Base-by-base conservation (phyloP, 2,797 vertebrate species). In the Uromys caudimaculatus region DNA sequence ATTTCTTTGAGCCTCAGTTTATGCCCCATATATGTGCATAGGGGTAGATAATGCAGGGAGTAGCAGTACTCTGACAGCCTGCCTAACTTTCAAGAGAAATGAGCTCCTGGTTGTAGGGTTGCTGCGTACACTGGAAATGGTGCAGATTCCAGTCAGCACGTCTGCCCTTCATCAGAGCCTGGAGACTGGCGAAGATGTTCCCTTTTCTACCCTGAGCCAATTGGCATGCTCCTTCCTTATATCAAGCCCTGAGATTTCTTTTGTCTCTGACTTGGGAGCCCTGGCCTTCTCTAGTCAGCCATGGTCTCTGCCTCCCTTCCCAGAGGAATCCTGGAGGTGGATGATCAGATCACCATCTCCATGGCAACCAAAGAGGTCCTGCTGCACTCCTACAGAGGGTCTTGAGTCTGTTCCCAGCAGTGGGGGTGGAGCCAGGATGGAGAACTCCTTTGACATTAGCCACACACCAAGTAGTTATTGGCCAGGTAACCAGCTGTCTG, bases 301-400 rank as follows among this genome's bases (percentile, higher is more conserved):
- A 79, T 0, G 0, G 54, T 95, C 67, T 69, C 64, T 94, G 93
- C 93, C 90, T 96, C 29, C 13, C 32, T 94, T 93, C 54, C 78
- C 60, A 1, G 2, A 82, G 69, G 91, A 93, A 96, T 85, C 91
- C 71, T 73, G 79, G 94, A 96, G 94, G 81, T 95, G 52, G 93
- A 78, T 91, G 93, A 89, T 93, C 27, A 11, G 73, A 90, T 96
- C 1, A 7, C 1, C 38, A 10, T 97, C 90, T 96, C 98, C 95
- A 97, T 94, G 56, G 95, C 94, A 97, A 97, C 97, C 56, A 58
- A 29, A 95, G 94, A 96, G 95, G 84, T 95, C 62, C 17, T 64
- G 90, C 67, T 9, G 12, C 14, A 67, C 77, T 73, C 77, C 58
- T 3, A 21, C 1, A 2, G 58, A 82, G 95, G 64, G 67, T 44